A percentile compares a stretch with the other conserved stretches of the same genome.
Evolutionary conservation across 1,140 invertebrate genomes (phyloP).

Genomic region (Aphelinus atriplicis): DNA sequence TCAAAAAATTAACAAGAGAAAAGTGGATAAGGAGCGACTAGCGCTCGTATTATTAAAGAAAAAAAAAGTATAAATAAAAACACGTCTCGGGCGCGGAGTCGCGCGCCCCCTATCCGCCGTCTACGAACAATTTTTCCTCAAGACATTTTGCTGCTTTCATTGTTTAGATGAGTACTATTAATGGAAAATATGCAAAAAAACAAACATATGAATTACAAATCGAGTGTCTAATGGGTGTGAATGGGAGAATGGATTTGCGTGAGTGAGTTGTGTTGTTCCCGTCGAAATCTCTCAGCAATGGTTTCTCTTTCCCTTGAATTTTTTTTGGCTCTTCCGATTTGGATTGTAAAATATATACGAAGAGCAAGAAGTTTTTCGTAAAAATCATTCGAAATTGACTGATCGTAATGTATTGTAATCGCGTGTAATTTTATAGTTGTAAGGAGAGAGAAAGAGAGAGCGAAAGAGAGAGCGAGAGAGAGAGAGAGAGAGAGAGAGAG

Average conservation of each 20-base stretch:
- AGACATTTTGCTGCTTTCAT: slow-evolving; percentile 61
- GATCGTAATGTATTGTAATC: slow-evolving; percentile 40
- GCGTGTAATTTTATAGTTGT: slow-evolving; percentile 35
- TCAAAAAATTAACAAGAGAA: slow-evolving; percentile 13
- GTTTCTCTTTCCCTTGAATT: slow-evolving; percentile 12
- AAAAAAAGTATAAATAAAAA: slow-evolving; percentile 27
- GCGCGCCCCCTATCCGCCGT: slow-evolving; percentile 43
- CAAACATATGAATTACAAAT: slow-evolving; percentile 32
- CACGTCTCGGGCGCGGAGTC: slow-evolving; percentile 31
- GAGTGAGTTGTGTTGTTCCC: slow-evolving; percentile 21
- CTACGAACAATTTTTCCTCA: slow-evolving; percentile 54
- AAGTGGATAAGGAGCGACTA: slow-evolving; percentile 32
- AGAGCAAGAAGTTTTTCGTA: no score
- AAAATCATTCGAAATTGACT: slow-evolving; percentile 34
- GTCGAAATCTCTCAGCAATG: slow-evolving; percentile 34
- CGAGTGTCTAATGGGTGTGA: slow-evolving; percentile 22
- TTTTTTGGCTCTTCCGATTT: neutral
- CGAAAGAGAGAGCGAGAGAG: neutral
- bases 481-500: no score
- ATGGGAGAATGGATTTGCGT: slow-evolving; percentile 7
- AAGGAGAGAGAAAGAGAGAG: slow-evolving; percentile 6
- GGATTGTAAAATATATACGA: no score
- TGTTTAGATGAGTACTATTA: slow-evolving; percentile 60
- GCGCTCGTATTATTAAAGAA: slow-evolving; percentile 30
- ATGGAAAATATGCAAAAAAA: slow-evolving; percentile 22